Evolutionary conservation across 2,113 vertebrate species (phyloP), one percentile per base, ranked within the genome.

Genomic region (Herpetotheres cachinnans): DNA sequence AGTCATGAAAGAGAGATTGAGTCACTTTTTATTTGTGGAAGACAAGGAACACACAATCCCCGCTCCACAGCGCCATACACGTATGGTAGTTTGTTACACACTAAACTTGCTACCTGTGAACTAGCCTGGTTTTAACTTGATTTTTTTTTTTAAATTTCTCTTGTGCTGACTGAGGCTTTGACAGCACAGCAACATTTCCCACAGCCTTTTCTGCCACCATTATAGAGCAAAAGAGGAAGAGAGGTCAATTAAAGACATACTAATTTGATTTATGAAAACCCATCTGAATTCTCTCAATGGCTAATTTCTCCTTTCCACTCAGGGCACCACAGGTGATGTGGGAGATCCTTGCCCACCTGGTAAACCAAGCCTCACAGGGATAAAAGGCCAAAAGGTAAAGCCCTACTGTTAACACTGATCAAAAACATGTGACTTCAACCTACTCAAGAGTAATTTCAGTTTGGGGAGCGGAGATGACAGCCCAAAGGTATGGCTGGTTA

Each of bases 401-500:
- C 38, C 38, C 32, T 62, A 38, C 34, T 4, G 21, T 85, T 61
- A 40, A 42, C 16, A 34, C 21, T 55, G 14, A n/a, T 22, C 18
- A 32, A 56, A 58, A 61, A 9, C 2, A 2, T 17, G 24, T 10
- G 9, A 38, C 18, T 62, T 73, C 38, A 42, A 15, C 40, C 49
- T 49, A 36, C 40, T 22, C 13, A 47, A 24, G 34, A 63, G 38
- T 32, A 36, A 52, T 59, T n/a, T 76, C 34, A 30, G n/a, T 95
- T 8, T 72, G 62, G 98, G 98, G 98, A 98, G 27, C 4, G 98
- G 98, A 84, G 62, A 97, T 32, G 98, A 98, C 24, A 98, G 98
- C 14, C 94, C 93, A 21, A 96, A 93, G 97, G 98, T 98, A 96
- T 82, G 32, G 46, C 8, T 32, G 9, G 18, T 44, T 67, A 32